A percentile compares a stretch with the other conserved stretches of the same genome.
Evolutionary conservation across 1,140 invertebrate genomes (phyloP).

Genomic region (Copidosoma floridanum): DNA sequence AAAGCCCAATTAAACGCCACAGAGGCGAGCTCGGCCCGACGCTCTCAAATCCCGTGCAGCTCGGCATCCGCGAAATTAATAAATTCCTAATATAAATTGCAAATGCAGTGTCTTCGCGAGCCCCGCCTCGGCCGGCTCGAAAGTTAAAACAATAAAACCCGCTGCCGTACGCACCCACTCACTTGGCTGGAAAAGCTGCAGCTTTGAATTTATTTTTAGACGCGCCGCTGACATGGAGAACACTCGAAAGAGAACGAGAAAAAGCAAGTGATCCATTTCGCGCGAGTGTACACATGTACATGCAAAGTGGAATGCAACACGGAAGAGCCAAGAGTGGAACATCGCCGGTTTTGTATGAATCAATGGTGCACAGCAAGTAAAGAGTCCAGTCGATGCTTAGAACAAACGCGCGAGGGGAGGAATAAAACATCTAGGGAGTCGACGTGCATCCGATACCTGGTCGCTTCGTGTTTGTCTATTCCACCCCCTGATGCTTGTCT

Average conservation of each 20-base stretch:
- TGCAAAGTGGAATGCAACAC: conserved; percentile 7
- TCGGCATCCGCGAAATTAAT: conserved; percentile 15
- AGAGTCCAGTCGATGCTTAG: conserved; percentile 10
- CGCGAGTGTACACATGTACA: no score
- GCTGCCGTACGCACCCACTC: conserved; percentile 11
- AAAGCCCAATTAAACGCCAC: conserved; percentile 3
- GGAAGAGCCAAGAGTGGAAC: neutral
- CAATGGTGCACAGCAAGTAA: no score
- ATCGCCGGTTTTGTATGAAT: no score
- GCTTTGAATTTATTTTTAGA: conserved; percentile 19
- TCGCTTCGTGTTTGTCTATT: no score
- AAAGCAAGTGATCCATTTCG: conserved; percentile 21
- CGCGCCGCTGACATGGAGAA: conserved; percentile 23
- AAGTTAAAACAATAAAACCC: conserved; percentile 28
- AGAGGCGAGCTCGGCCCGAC: no score
- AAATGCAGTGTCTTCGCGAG: conserved; percentile 28
- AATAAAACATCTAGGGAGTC: no score
- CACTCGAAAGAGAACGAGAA: conserved; percentile 3
- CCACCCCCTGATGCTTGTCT: no score
- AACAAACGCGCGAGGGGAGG: no score
- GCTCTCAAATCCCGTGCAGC: no score
- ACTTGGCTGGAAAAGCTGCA: conserved; percentile 7
- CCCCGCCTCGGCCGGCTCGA: neutral
- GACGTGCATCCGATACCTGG: no score
- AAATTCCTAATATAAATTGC: conserved; percentile 34